Base-by-base conservation (phyloP, 2,113 vertebrate species). In the Hystrix brachyura region DNA sequence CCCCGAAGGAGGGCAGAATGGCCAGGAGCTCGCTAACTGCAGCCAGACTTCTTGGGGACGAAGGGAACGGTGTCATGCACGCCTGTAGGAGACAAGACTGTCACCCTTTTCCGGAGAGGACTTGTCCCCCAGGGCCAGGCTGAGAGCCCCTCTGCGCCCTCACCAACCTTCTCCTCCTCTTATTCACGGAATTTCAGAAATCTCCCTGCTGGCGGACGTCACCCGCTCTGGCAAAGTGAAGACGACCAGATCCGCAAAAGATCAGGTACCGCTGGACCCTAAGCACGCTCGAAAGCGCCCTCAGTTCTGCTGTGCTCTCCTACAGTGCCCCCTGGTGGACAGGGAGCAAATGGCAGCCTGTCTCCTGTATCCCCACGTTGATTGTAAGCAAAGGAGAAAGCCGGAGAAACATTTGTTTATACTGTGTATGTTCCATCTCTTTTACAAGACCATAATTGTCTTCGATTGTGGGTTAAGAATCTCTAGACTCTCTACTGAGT, bases 121-220 rank as follows among this genome's bases (percentile, higher is more conserved):
- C 3, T 57, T 76, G 71, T 21, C 59, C 34, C 0, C 17, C 0
- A 9, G 43, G 53, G 64, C 38, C 60, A 57, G 55, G 21, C 34
- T 5, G 34, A 21, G 18, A 4, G 60, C 23, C 55, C 67, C 38
- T 32, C 38, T 7, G 8, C 18, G 7, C 57, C 55, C n/a, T 89
- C 21, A 9, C 83, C 74, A 84, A 19, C 76, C 34, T 7, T 91
- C 67, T 71, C 21, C 43, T 93, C 71, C 43, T 93, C 71, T 80
- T 32, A 23, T 34, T 94, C 48, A 7, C 25, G 7, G 14, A 57
- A 2, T 98, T 97, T 76, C 98, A 99, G 99, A 98, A 11, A 43
- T 99, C 65, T 98, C 98, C 55, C 94, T 99, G 98, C 98, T 97
- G 0, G 97, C 98, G 1, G 99, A 99, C 38, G 65, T 95, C 83